Evolutionary conservation across 2,888 invertebrate genomes (phyloP).

Genomic region (Tinea pellionella): DNA sequence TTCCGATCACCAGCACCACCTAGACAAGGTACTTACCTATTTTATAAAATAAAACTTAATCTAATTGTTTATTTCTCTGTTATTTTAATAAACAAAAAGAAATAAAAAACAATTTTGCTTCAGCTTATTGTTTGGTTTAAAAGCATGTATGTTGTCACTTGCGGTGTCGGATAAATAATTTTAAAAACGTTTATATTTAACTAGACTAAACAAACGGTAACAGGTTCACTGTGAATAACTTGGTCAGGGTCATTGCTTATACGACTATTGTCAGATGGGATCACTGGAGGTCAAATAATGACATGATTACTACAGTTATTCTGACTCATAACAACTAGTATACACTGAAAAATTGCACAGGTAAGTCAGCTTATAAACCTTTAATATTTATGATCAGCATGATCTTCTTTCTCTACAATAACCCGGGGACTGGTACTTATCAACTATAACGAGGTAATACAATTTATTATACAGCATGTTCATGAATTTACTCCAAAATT

Average conservation of each 20-base stretch:
- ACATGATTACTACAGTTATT: constrained; percentile 39
- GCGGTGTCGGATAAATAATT: constrained; percentile 1
- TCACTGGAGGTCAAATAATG: constrained; percentile 46
- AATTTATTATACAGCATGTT: neutral
- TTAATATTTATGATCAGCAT: constrained; percentile 6
- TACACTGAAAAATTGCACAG: constrained; percentile 22
- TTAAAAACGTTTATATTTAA: neutral
- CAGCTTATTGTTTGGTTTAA: neutral
- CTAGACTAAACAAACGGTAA: constrained; percentile 3
- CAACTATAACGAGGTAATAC: constrained; percentile 24
- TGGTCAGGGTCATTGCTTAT: constrained; percentile 37
- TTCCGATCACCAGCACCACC: constrained; percentile 89
- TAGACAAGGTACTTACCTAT: constrained; percentile 40
- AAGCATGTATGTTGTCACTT: neutral
- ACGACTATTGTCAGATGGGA: constrained; percentile 34
- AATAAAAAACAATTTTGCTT: neutral
- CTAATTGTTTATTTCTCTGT: neutral
- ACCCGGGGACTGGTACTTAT: constrained; percentile 46
- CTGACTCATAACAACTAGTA: constrained; percentile 16
- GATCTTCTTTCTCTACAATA: constrained; percentile 24
- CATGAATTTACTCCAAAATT: constrained; percentile 52
- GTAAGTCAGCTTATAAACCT: constrained; percentile 35
- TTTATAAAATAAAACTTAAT: neutral
- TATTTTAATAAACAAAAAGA: neutral
- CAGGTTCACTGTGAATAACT: constrained; percentile 15